A percentile compares a stretch with the other conserved stretches of the same genome.
These are phyloP conservation scores for Phoeniculus purpureus DNA, from an alignment of 2,797 vertebrate genomes.

Conservation along the genomic window DNA sequence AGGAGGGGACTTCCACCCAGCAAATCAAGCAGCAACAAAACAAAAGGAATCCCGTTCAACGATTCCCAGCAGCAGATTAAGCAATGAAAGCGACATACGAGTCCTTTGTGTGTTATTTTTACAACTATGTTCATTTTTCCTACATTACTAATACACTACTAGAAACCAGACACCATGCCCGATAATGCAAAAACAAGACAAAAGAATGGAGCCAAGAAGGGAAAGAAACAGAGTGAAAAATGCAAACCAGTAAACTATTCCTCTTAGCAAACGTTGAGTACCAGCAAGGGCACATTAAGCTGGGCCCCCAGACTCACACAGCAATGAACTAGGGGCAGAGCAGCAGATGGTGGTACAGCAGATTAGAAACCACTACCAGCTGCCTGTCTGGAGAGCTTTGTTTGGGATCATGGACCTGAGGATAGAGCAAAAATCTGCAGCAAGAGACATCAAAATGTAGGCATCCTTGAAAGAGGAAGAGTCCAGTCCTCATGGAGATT, in stretches of 20 bases:
- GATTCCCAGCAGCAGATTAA: slow-evolving; percentile 63
- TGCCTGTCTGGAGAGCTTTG: slow-evolving; percentile 21
- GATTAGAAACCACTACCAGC: slow-evolving; percentile 28
- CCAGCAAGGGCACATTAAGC: not conserved
- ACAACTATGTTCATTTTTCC: slow-evolving; percentile 64
- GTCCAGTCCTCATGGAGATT: not conserved
- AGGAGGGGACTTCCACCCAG: slow-evolving; percentile 34
- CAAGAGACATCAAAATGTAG: not conserved
- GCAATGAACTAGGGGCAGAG: slow-evolving; percentile 21
- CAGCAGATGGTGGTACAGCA: slow-evolving; percentile 42
- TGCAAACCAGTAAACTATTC: slow-evolving; percentile 12
- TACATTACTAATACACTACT: slow-evolving; percentile 47
- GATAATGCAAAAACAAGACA: slow-evolving; percentile 44
- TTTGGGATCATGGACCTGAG: not conserved
- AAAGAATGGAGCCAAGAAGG: slow-evolving; percentile 18
- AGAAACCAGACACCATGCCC: slow-evolving; percentile 55
- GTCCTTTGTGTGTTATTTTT: slow-evolving; percentile 56
- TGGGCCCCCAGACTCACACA: not conserved
- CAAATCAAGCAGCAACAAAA: slow-evolving; percentile 52
- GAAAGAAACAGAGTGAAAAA: slow-evolving; percentile 45
- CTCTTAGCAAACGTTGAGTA: slow-evolving; percentile 5
- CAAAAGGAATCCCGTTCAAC: slow-evolving; percentile 54
- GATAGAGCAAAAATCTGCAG: not conserved
- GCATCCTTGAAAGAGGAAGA: slow-evolving; percentile 14
- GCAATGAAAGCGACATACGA: slow-evolving; percentile 46